These are phyloP conservation scores for Camptogramma bilineatum DNA, from an alignment of 2,888 invertebrate genomes.

Conservation along the genomic window DNA sequence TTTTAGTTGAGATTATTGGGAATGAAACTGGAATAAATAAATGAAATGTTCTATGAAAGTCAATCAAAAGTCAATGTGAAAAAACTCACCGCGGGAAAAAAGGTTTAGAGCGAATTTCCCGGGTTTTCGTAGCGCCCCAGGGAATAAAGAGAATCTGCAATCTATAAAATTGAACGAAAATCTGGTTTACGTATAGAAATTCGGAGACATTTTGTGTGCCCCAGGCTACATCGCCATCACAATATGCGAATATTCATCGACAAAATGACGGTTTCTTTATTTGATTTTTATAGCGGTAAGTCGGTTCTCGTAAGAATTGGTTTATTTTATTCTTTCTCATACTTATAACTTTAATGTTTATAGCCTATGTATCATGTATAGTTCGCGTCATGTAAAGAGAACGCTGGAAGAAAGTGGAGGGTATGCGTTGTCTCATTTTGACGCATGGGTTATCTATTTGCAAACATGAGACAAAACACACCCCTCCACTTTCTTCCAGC, in stretches of 20 bases:
- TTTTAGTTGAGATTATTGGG: no score
- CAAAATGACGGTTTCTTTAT: slow-evolving; percentile 5
- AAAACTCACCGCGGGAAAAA: background rate
- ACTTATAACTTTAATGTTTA: no score
- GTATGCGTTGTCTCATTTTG: no score
- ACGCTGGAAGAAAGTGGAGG: no score
- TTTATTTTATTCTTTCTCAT: background rate
- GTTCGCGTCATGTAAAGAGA: no score
- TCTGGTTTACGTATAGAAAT: background rate
- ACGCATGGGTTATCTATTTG: no score
- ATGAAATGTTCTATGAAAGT: background rate
- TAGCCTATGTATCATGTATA: no score
- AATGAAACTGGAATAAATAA: background rate
- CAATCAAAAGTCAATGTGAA: background rate
- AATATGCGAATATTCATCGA: background rate
- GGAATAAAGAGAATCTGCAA: background rate
- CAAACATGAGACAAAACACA: no score
- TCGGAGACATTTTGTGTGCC: slow-evolving; percentile 2
- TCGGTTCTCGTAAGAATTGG: background rate
- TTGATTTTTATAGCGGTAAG: slow-evolving; percentile 1
- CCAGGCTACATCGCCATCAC: background rate
- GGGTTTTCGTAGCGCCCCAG: background rate
- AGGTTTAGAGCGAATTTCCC: background rate
- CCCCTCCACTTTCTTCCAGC: no score
- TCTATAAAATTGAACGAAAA: slow-evolving; percentile 2